Percentiles rank a stretch among this genome's conserved stretches.
phyloP scores from a whole-genome alignment of 2,797 vertebrate genomes.

The Siniperca undulata region DNA sequence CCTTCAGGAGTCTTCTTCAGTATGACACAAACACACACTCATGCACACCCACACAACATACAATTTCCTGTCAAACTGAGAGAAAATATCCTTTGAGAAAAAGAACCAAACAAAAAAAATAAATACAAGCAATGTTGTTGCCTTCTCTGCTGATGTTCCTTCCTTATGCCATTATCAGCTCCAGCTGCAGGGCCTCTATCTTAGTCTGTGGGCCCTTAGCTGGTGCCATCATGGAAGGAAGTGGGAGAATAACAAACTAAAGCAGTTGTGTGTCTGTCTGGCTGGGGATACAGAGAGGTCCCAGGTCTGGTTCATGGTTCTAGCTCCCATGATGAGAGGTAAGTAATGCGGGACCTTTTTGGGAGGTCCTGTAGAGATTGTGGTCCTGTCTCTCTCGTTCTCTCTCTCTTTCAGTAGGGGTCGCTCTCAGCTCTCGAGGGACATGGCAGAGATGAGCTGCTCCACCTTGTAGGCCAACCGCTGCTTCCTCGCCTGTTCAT shows the following conservation, averaged over 20 bases:
- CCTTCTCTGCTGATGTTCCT: constrained; percentile 59
- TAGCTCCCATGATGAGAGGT: constrained; percentile 71
- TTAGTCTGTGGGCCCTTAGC: constrained; percentile 47
- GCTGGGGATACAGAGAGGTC: constrained; percentile 63
- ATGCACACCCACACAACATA: constrained; percentile 48
- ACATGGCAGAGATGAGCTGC: constrained; percentile 96
- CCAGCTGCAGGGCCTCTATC: constrained; percentile 48
- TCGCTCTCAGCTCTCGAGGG: constrained; percentile 93
- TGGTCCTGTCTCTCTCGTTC: constrained; percentile 51
- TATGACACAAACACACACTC: constrained; percentile 38
- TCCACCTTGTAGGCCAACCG: constrained; percentile 96
- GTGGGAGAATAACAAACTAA: constrained; percentile 57
- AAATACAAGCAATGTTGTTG: constrained; percentile 70
- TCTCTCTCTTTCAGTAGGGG: constrained; percentile 21
- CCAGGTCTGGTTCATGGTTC: constrained; percentile 60
- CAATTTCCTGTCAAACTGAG: constrained; percentile 62
- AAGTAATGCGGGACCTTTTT: constrained; percentile 60
- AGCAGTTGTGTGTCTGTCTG: constrained; percentile 56
- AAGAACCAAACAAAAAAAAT: constrained; percentile 45
- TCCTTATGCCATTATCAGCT: constrained; percentile 44
- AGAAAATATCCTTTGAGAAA: constrained; percentile 62
- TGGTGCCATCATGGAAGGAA: constrained; percentile 53
- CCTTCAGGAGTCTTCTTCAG: constrained; percentile 60
- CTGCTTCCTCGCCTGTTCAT: constrained; percentile 95
- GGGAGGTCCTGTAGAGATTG: constrained; percentile 56